Base-by-base conservation (phyloP, 2,888 invertebrate genomes). In the Lamellibrachia satsuma region DNA sequence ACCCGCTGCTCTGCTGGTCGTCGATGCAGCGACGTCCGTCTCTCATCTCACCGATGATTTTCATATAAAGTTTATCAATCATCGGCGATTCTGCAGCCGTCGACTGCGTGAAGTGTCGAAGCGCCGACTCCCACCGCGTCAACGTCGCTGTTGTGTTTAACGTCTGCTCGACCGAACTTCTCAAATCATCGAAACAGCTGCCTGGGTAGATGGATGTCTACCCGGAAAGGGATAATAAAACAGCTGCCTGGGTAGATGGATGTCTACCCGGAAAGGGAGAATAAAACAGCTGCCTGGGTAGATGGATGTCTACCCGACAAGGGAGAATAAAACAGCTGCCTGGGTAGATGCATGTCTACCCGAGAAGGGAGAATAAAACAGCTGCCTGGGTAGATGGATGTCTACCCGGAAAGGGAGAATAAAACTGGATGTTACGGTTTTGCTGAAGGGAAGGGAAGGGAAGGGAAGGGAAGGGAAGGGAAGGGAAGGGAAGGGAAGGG, bases 31-130 rank as follows among this genome's bases (percentile, higher is more conserved):
- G 75, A 75, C 75, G 75, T 75, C 6, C 75, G 15, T 22, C 75
- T 75, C 75, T 75, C 22, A 75, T 75, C 75, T 75, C 75, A 75
- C 75, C 75, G 75, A 75, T 75, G 75, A 75, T 75, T 75, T 75
- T 75, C 75, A 75, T 75, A 75, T 75, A 75, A 75, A 75, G 75
- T 75, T 75, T 75, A 75, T 75, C 15, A 75, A 75, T 75, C 75
- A 75, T 75, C 75, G 75, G 75, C 22, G 15, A 75, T 75, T 75
- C 75, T 75, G 15, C 75, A 15, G 75, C 75, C 75, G 75, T 75
- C 75, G 75, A 22, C 22, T 75, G 75, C 75, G 75, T 15, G 75
- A 75, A 75, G 75, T 75, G 75, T 75, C 22, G 75, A 75, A 2
- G 75, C 4, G 22, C 75, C 75, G 75, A 75, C 75, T 22, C 22